Conservation (phyloP, 2,888 invertebrate species). For the Phlogophora meticulosa region DNA sequence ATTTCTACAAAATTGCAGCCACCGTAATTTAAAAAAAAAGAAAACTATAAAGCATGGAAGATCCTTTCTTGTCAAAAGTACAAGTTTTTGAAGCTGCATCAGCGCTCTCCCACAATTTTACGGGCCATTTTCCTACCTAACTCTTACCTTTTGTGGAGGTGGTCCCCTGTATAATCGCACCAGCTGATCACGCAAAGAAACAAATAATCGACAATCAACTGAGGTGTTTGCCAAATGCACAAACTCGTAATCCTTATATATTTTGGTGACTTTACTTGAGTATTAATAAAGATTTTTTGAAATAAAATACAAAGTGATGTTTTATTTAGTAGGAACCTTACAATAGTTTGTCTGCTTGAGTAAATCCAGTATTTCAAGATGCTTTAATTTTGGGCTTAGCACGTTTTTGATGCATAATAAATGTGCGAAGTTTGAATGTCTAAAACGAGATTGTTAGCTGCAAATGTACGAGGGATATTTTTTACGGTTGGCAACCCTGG, state of each 20-base stretch:
- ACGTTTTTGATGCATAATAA: neutral
- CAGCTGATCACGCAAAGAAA: conserved; percentile 36
- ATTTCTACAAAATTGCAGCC: conserved; percentile 1
- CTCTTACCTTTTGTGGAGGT: conserved; percentile 44
- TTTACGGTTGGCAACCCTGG: no score
- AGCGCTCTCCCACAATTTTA: no score
- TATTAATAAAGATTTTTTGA: neutral
- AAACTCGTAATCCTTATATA: conserved; percentile 29
- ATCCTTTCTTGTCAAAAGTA: neutral
- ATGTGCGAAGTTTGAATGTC: conserved; percentile 4
- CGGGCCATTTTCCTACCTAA: conserved; percentile 28
- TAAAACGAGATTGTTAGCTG: neutral
- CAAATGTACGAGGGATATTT: no score
- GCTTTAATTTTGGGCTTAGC: neutral
- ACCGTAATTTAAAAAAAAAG: conserved; percentile 2
- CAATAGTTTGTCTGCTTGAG: neutral
- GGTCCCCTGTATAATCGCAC: conserved; percentile 40
- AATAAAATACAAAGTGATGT: conserved; percentile 5
- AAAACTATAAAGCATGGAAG: conserved; percentile 8
- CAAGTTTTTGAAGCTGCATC: conserved; percentile 7
- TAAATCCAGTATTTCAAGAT: neutral
- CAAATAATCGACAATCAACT: conserved; percentile 29
- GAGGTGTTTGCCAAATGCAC: conserved; percentile 22
- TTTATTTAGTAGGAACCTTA: conserved; percentile 3
- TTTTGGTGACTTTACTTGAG: neutral